phyloP scores from a whole-genome alignment of 2,888 invertebrate species.

The Anaspis maculata region DNA sequence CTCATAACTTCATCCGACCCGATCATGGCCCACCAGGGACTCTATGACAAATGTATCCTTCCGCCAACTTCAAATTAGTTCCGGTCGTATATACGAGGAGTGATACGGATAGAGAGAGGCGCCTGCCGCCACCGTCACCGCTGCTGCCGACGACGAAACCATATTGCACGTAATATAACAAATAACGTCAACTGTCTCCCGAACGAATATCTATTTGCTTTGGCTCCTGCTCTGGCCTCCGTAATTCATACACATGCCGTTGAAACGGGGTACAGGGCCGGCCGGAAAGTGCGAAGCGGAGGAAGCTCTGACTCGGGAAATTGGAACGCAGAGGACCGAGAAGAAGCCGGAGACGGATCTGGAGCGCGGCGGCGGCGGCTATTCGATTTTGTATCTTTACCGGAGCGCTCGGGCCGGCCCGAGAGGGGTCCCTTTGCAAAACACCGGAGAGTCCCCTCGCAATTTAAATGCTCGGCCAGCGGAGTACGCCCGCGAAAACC shows the following conservation, averaged over 20 bases:
- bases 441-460: too few relatives aligned
- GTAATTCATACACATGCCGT: conserved; percentile 25
- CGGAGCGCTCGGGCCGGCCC: too few relatives aligned
- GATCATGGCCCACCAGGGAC: conserved; percentile 45
- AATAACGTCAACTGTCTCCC: conserved; percentile 35
- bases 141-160: conserved; percentile 26
- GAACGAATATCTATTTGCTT: conserved; percentile 28
- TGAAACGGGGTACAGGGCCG: too few relatives aligned
- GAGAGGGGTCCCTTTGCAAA: too few relatives aligned
- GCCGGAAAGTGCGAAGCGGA: too few relatives aligned
- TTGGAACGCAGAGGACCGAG: too few relatives aligned
- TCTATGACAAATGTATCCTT: conserved; percentile 46
- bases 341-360: too few relatives aligned
- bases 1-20: conserved; percentile 46
- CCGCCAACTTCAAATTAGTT: conserved; percentile 47
- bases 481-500: too few relatives aligned
- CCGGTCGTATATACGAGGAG: conserved; percentile 37
- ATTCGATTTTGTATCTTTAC: too few relatives aligned
- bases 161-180: conserved; percentile 39
- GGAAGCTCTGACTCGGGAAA: too few relatives aligned
- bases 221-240: conserved; percentile 24
- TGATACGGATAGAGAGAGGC: conserved; percentile 20
- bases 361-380: too few relatives aligned
- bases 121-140: conserved; percentile 7
- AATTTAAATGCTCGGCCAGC: too few relatives aligned